Evolutionary conservation across 2,797 vertebrate genomes (phyloP).

Genomic region (Sebastes hopkinsi): DNA sequence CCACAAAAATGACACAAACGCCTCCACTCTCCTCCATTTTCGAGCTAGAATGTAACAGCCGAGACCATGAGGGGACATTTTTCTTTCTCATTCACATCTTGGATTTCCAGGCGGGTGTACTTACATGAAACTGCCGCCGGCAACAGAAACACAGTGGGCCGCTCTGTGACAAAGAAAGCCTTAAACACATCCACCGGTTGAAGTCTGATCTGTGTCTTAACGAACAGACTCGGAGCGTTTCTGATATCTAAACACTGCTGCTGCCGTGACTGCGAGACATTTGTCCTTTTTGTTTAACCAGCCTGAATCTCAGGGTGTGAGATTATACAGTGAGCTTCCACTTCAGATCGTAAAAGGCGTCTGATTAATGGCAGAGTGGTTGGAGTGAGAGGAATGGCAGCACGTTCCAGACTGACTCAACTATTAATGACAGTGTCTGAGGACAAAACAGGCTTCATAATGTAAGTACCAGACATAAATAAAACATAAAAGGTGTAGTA

Average conservation of each 20-base stretch:
- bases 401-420: conserved; percentile 26
- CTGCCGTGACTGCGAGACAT: conserved; percentile 9
- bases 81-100: conserved; percentile 29
- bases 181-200: not conserved
- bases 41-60: not conserved
- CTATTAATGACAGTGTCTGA: conserved; percentile 39
- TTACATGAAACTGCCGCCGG: conserved; percentile 23
- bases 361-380: conserved; percentile 36
- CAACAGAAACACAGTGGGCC: conserved; percentile 24
- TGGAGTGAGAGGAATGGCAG: conserved; percentile 19
- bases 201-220: conserved; percentile 30
- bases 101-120: conserved; percentile 14
- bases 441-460: conserved; percentile 17
- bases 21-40: not conserved
- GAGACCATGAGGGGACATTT: conserved; percentile 18
- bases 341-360: conserved; percentile 25
- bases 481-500: not conserved
- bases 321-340: conserved; percentile 36
- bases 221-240: conserved; percentile 6
- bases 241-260: conserved; percentile 37
- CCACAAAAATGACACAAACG: conserved; percentile 1
- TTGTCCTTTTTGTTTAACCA: conserved; percentile 33
- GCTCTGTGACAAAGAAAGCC: conserved; percentile 8
- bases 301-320: conserved; percentile 17
- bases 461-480: conserved; percentile 3